These are phyloP conservation scores for Cliona cf. orientalis DNA, from an alignment of 37 sponge, comb jelly and placozoan species.

Conservation along the genomic window DNA sequence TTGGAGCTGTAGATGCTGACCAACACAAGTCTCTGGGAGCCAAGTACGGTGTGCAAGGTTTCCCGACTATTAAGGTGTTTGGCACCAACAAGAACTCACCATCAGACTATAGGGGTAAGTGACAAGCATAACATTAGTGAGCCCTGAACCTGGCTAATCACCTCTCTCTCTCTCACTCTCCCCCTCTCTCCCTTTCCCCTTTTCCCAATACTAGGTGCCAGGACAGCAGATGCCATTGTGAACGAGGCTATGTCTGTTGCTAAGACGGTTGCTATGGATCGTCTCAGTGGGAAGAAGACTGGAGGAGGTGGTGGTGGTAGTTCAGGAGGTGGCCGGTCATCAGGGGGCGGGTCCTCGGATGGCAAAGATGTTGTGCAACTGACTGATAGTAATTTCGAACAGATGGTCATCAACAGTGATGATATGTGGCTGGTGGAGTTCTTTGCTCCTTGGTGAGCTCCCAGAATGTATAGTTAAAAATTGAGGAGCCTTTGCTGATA, in stretches of 20 bases:
- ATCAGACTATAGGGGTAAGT: slow-evolving; percentile 79
- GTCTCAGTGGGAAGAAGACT: slow-evolving; percentile 55
- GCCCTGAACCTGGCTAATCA: background rate
- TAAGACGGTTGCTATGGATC: slow-evolving; percentile 34
- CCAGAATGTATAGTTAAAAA: background rate
- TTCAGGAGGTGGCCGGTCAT: slow-evolving; percentile 21
- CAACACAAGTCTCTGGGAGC: slow-evolving; percentile 79
- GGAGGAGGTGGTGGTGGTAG: slow-evolving; percentile 37
- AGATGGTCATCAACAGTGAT: slow-evolving; percentile 77
- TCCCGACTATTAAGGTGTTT: slow-evolving; percentile 98
- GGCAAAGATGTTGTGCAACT: slow-evolving; percentile 86
- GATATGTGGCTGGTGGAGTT: slow-evolving; percentile 97
- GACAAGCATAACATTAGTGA: background rate
- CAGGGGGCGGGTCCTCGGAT: slow-evolving; percentile 39
- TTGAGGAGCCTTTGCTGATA: background rate
- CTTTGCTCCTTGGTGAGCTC: slow-evolving; percentile 90
- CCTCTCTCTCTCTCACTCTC: background rate
- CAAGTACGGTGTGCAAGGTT: slow-evolving; percentile 87
- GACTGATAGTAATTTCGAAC: slow-evolving; percentile 91
- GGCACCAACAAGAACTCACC: slow-evolving; percentile 92
- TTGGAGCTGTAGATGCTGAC: slow-evolving; percentile 96
- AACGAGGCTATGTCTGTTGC: slow-evolving; percentile 47
- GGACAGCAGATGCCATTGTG: slow-evolving; percentile 77
- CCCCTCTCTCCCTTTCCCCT: background rate
- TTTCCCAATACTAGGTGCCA: slow-evolving; percentile 61